Evolutionary conservation across 1,140 invertebrate genomes (phyloP).

Genomic region (Hyphantria cunea): DNA sequence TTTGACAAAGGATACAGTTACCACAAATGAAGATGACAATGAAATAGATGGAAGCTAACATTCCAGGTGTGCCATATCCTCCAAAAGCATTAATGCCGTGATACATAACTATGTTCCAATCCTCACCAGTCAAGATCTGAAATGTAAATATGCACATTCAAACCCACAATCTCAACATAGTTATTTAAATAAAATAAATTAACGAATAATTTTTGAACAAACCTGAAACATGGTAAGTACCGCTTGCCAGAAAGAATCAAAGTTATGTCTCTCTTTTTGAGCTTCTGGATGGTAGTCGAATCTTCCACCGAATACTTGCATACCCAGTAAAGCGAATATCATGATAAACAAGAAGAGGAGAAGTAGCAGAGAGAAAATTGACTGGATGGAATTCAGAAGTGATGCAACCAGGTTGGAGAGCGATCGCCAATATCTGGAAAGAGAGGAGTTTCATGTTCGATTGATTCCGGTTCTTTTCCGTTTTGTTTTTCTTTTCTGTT

Average conservation of each 20-base stretch:
- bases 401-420: conserved; percentile 98
- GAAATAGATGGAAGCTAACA: conserved; percentile 98
- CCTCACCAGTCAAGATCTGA: conserved; percentile 99
- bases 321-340: conserved; percentile 98
- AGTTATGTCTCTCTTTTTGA: conserved; percentile 95
- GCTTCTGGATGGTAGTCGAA: conserved; percentile 95
- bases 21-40: conserved; percentile 99
- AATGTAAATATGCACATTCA: conserved; percentile 34
- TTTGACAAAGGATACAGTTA: conserved; percentile 94
- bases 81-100: conserved; percentile 98
- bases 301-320: conserved; percentile 96
- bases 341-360: conserved; percentile 99
- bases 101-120: conserved; percentile 99
- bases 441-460: too few species aligned
- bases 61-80: conserved; percentile 93
- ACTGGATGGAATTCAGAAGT: conserved; percentile 98
- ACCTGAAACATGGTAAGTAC: conserved; percentile 99
- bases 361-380: conserved; percentile 97
- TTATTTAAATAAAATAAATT: too few species aligned
- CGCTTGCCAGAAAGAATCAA: conserved; percentile 99
- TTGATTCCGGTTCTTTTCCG: too few species aligned
- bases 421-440: conserved; percentile 97
- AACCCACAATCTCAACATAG: too few species aligned
- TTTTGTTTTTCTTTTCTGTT: too few species aligned
- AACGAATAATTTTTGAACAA: too few species aligned